Percentiles rank a stretch among this genome's conserved stretches.
Evolutionary conservation across 2,888 invertebrate genomes (phyloP).

Genomic region (Fabriciana adippe): DNA sequence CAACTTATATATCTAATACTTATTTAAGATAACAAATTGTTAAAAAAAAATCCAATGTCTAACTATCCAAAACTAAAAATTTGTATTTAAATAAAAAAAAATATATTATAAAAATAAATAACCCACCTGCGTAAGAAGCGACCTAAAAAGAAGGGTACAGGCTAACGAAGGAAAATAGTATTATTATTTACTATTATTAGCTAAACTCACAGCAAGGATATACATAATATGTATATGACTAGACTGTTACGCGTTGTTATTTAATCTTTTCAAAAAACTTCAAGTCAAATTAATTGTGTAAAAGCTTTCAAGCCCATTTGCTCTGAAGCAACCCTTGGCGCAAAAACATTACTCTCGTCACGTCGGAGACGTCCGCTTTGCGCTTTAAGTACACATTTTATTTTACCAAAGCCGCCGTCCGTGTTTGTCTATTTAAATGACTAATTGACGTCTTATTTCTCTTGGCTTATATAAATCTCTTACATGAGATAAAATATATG

Average conservation of each 20-base stretch:
- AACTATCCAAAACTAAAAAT: no score
- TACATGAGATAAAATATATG: neutral
- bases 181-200: no score
- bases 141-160: no score
- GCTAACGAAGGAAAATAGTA: no score
- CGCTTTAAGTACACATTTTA: constrained; percentile 40
- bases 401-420: constrained; percentile 2
- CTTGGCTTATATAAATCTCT: constrained; percentile 1
- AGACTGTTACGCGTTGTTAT: neutral
- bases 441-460: constrained; percentile 17
- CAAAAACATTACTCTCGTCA: constrained; percentile 46
- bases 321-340: constrained; percentile 48
- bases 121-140: no score
- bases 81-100: no score
- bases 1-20: no score
- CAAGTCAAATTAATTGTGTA: constrained; percentile 56
- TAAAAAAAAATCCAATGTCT: no score
- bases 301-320: constrained; percentile 60
- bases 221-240: no score
- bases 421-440: constrained; percentile 30
- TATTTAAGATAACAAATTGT: no score
- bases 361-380: constrained; percentile 38
- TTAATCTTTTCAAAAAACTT: constrained; percentile 31
- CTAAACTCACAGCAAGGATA: no score
- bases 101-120: no score